Evolutionary conservation across 2,113 vertebrate genomes (phyloP), one percentile per base, ranked within the genome.

Genomic region (Garra rufa): DNA sequence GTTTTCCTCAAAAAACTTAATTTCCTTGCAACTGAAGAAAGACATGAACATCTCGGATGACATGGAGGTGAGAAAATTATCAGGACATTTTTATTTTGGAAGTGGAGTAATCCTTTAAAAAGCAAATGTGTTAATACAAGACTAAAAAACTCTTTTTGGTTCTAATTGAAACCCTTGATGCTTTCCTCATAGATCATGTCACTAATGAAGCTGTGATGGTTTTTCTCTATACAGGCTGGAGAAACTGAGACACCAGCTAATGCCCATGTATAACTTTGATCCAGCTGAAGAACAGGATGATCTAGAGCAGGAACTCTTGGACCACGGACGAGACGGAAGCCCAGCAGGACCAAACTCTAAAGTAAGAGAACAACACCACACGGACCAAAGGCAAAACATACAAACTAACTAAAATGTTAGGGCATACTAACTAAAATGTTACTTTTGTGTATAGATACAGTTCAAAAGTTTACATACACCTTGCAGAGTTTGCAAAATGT

Each of bases 201-300:
- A 2, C 21, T 55, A 55, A 55, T 55, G 19, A 55, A 41, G 65
- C 65, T 41, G 34, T 11, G 65, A 21, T 13, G 28, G 75, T 65
- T 70, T 65, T 30, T 57, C 7, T 19, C 19, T 55, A 13, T 85
- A n/a, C n/a, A 99, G 98, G 92, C 80, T 99, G 93, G 98, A 99
- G 93, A 99, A 99, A 87, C 92, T 99, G 1, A 95, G 97, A 85
- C 97, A 99, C 91, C 98, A 99, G 94, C 96, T 99, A 71, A 99
- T 99, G 98, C 98, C 98, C 81, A 99, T 99, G 98, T 99, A 99
- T 91, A 99, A 95, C 95, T 99, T 99, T 46, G 98, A 99, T 90
- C 98, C 98, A 38, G 96, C 96, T 0, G 98, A 99, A 90, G 98
- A 99, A 15, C 98, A 99, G 90, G 97, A 99, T 5, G 98, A 99